Percentiles rank a stretch among this genome's conserved stretches.
Conservation (phyloP, 2,113 vertebrate species). For the Leucopsar rothschildi region DNA sequence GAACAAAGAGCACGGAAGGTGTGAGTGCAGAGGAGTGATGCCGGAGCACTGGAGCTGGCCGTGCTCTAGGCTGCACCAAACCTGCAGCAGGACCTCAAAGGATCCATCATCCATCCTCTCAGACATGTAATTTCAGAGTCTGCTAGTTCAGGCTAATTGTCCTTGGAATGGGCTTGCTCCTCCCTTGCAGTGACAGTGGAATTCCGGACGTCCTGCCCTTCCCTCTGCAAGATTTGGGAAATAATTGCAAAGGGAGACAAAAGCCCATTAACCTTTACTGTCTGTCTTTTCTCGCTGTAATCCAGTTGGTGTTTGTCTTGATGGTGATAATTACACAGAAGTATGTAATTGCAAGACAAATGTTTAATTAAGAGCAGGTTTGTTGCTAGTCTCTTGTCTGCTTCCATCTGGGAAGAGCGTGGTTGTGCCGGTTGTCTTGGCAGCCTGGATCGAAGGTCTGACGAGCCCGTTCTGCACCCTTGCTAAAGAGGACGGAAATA, state of each 20-base stretch:
- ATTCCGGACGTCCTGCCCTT: not conserved
- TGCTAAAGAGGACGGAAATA: not conserved
- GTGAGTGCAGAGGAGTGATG: not conserved
- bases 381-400: constrained; percentile 9
- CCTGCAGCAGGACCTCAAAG: not conserved
- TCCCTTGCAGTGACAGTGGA: not conserved
- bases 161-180: not conserved
- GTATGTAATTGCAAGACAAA: constrained; percentile 27
- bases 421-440: not conserved
- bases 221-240: not conserved
- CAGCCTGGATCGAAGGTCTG: not conserved
- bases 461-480: not conserved
- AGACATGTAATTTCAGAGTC: not conserved
- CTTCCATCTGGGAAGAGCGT: not conserved
- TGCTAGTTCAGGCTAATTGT: not conserved
- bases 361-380: constrained; percentile 46
- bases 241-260: not conserved
- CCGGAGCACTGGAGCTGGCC: not conserved
- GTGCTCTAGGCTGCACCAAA: not conserved
- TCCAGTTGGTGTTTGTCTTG: constrained; percentile 47
- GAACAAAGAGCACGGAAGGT: not conserved
- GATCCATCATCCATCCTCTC: not conserved
- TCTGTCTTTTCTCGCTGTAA: not conserved
- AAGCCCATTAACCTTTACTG: not conserved
- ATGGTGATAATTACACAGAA: not conserved